phyloP scores from a whole-genome alignment of 2,113 vertebrate genomes.

The Nerophis ophidion region DNA sequence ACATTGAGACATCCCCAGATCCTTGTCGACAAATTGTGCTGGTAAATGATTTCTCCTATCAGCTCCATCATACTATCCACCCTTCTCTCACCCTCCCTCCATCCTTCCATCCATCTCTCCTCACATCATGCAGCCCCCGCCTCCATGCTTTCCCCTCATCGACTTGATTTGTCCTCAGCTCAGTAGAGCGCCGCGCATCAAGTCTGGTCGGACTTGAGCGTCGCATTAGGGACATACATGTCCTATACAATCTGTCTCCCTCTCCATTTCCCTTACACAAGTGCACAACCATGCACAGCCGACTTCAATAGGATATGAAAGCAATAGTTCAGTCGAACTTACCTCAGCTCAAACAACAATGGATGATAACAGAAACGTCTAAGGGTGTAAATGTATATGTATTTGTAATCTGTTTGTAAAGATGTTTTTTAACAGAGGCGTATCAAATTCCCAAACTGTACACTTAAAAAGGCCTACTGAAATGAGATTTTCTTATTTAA shows the following conservation, averaged over 20 bases:
- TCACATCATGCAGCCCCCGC: slow-evolving; percentile 22
- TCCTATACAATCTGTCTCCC: background rate
- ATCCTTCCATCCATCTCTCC: slow-evolving; percentile 33
- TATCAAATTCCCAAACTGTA: no score
- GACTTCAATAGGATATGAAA: background rate
- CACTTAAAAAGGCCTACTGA: no score
- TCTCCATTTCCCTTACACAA: slow-evolving; percentile 6
- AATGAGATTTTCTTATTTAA: no score
- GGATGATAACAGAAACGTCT: background rate
- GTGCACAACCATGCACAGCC: background rate
- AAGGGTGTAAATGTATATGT: background rate
- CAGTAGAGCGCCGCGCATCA: slow-evolving; percentile 20
- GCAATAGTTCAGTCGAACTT: background rate
- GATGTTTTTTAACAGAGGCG: no score
- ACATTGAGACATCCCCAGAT: slow-evolving; percentile 69
- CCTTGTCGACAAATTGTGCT: slow-evolving; percentile 71
- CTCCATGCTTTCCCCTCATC: slow-evolving; percentile 17
- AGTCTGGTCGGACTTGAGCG: slow-evolving; percentile 27
- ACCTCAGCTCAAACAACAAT: background rate
- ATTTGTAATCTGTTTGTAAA: no score
- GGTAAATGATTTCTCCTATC: slow-evolving; percentile 72
- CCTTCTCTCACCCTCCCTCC: slow-evolving; percentile 28
- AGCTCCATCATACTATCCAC: slow-evolving; percentile 64
- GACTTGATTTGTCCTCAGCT: slow-evolving; percentile 35
- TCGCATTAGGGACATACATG: slow-evolving; percentile 13